Percentiles rank a stretch among this genome's conserved stretches.
These are phyloP conservation scores for Drosophila kurseongensis DNA, from an alignment of 1,140 invertebrate genomes.

Conservation along the genomic window DNA sequence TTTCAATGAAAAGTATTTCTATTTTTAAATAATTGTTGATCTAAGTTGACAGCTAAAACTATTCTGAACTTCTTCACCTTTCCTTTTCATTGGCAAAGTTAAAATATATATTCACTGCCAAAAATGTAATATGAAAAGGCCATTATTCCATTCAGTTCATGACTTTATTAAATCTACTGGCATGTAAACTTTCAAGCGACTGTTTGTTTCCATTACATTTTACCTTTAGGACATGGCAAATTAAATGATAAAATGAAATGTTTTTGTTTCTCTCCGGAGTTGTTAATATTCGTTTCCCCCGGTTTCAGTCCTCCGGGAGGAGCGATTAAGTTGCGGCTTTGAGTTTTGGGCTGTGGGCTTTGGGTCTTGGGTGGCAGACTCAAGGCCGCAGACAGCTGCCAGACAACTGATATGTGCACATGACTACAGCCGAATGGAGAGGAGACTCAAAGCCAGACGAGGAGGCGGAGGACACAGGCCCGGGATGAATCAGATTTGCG, in stretches of 20 bases:
- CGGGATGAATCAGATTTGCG: constrained; percentile 50
- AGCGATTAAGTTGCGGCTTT: constrained; percentile 79
- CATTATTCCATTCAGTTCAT: constrained; percentile 12
- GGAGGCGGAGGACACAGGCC: constrained; percentile 33
- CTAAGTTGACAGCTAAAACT: no score
- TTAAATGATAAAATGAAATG: constrained; percentile 53
- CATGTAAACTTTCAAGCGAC: constrained; percentile 6
- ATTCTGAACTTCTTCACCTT: no score
- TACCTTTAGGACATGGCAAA: constrained; percentile 49
- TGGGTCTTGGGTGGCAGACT: constrained; percentile 32
- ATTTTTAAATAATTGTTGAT: no score
- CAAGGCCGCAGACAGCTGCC: constrained; percentile 83
- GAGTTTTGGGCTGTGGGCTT: constrained; percentile 44
- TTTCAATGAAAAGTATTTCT: no score
- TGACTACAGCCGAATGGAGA: constrained; percentile 58
- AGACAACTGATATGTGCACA: constrained; percentile 83
- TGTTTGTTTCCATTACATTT: constrained; percentile 30
- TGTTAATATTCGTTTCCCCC: constrained; percentile 44
- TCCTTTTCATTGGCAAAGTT: neutral
- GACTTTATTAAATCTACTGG: constrained; percentile 18
- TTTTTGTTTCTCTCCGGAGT: constrained; percentile 33
- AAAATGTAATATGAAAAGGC: neutral
- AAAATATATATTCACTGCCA: neutral
- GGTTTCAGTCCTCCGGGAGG: constrained; percentile 7
- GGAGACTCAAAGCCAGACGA: constrained; percentile 43